Evolutionary conservation across 2,888 invertebrate genomes (phyloP).

Genomic region (Hedya salicella): DNA sequence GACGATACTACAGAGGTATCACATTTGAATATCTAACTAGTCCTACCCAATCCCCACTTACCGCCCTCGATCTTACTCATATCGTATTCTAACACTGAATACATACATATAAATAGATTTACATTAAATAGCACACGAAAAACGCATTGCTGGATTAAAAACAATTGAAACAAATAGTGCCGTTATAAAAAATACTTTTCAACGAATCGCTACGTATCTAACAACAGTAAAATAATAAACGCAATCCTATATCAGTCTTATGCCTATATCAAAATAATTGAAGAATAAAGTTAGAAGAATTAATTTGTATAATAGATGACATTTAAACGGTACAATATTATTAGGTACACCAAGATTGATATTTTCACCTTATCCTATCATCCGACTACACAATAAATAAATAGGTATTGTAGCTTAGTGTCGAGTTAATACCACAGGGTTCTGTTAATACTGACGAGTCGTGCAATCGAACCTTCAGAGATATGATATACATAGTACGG

Average conservation of each 20-base stretch:
- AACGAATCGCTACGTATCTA: conserved; percentile 51
- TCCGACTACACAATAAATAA: conserved; percentile 68
- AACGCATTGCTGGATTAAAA: conserved; percentile 41
- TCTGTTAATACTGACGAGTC: conserved; percentile 80
- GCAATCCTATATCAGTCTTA: conserved; percentile 80
- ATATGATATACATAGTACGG: conserved; percentile 70
- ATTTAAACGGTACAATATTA: conserved; percentile 59
- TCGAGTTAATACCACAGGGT: conserved; percentile 74
- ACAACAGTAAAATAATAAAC: conserved; percentile 56
- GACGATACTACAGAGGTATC: conserved; percentile 66
- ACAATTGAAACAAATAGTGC: conserved; percentile 66
- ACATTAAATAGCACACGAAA: conserved; percentile 58
- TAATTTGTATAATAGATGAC: conserved; percentile 51
- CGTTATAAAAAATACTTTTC: conserved; percentile 60
- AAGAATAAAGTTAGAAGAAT: conserved; percentile 52
- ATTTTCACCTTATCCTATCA: conserved; percentile 68
- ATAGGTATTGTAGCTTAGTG: conserved; percentile 61
- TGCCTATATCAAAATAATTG: conserved; percentile 70
- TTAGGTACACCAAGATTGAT: conserved; percentile 65
- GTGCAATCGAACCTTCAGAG: conserved; percentile 72
- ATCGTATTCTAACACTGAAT: conserved; percentile 61
- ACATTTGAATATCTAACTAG: conserved; percentile 66
- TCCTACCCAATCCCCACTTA: conserved; percentile 46
- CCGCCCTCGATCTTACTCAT: conserved; percentile 51
- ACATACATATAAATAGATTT: conserved; percentile 48